These are phyloP conservation scores for Spodoptera frugiperda DNA, from an alignment of 1,140 invertebrate genomes.

Conservation along the genomic window DNA sequence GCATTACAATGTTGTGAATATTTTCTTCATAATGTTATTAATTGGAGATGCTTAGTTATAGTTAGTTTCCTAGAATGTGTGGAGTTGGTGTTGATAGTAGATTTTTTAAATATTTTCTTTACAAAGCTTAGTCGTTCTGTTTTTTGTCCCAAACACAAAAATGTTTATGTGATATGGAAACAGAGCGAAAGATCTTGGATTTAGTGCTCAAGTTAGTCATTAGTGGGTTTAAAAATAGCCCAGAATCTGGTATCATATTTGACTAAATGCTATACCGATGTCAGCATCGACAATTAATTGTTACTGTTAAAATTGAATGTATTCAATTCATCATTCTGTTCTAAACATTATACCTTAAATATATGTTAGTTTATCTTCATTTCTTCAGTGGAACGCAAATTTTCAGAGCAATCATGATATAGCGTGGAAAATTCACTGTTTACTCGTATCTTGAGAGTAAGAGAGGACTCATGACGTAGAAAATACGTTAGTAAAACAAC, in stretches of 20 bases:
- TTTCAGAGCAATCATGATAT: slow-evolving; percentile 1
- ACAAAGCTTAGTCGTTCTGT: no score
- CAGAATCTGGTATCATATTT: background rate
- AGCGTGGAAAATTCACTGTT: slow-evolving; percentile 10
- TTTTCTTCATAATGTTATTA: background rate
- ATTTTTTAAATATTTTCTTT: no score
- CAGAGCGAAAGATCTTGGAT: no score
- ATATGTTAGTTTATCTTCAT: no score
- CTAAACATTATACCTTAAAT: no score
- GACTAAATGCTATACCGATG: no score
- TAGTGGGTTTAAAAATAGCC: background rate
- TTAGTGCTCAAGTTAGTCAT: no score
- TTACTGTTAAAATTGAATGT: no score
- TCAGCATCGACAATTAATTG: no score
- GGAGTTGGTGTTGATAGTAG: background rate
- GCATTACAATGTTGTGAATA: background rate
- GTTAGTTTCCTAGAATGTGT: background rate
- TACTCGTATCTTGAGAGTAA: background rate
- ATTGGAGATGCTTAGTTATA: slow-evolving; percentile 1
- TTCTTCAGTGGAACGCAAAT: background rate
- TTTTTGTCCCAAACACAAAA: no score
- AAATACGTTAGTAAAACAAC: background rate
- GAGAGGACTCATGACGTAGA: slow-evolving; percentile 15
- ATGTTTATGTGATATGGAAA: no score
- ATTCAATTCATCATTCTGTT: no score